Conservation (phyloP, 2,888 invertebrate genomes). For the Thysanoteuthis rhombus region DNA sequence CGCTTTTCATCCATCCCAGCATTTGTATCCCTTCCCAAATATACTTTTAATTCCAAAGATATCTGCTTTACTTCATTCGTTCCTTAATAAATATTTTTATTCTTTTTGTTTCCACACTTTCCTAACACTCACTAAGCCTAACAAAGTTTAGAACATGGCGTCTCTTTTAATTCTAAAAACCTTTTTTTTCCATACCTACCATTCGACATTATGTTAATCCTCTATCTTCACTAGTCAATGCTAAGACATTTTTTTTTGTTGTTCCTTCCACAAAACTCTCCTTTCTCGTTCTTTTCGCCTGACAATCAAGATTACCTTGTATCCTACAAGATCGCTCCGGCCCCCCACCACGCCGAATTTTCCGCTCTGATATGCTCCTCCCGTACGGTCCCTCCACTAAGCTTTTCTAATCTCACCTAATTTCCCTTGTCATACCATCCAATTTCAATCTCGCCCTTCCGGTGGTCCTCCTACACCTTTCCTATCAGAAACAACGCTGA, state of each 20-base stretch:
- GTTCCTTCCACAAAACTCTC: background rate
- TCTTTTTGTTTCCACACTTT: too few species aligned
- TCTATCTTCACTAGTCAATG: background rate
- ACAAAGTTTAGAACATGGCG: too few species aligned
- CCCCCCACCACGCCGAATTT: background rate
- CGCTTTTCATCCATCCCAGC: too few species aligned
- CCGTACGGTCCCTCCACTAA: background rate
- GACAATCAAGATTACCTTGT: background rate
- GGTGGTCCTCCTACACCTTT: conserved; percentile 12
- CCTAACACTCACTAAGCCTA: too few species aligned
- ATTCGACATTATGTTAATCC: background rate
- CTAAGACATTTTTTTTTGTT: background rate
- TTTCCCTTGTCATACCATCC: background rate
- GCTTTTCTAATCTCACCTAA: background rate
- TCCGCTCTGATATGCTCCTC: background rate
- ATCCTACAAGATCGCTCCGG: background rate
- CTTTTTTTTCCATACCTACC: background rate
- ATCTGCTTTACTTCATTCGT: too few species aligned
- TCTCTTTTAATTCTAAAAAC: background rate
- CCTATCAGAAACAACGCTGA: background rate
- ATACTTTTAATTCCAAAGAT: too few species aligned
- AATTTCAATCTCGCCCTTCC: background rate
- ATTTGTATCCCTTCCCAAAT: too few species aligned
- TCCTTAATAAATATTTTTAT: too few species aligned
- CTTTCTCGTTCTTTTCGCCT: background rate